Evolutionary conservation across 1,140 invertebrate genomes (phyloP).

Genomic region (Zaprionus tsacasi): DNA sequence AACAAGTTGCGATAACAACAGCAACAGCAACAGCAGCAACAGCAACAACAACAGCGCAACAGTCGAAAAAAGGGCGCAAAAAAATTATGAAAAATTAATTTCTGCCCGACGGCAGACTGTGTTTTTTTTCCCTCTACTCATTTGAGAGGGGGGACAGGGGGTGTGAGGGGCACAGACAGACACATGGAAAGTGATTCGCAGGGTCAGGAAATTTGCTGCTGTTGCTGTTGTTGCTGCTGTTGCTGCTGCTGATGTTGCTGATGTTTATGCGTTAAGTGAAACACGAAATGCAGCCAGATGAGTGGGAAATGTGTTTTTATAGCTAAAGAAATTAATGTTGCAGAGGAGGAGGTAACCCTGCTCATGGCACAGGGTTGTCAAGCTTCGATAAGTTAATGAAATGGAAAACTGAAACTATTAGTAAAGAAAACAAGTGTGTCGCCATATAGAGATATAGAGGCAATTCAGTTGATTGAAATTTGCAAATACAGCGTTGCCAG

Average conservation of each 20-base stretch:
- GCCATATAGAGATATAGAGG: no score
- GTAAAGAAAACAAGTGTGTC: background rate
- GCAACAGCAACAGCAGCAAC: slow-evolving; percentile 48
- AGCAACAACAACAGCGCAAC: slow-evolving; percentile 28
- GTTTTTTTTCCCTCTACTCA: slow-evolving; percentile 37
- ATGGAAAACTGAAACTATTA: background rate
- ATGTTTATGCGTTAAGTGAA: slow-evolving; percentile 41
- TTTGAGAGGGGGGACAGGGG: background rate
- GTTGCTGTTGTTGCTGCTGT: background rate
- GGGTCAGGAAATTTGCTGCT: slow-evolving; percentile 47
- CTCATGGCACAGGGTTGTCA: background rate
- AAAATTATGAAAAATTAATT: slow-evolving; percentile 83
- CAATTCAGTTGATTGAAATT: background rate
- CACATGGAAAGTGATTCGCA: slow-evolving; percentile 69
- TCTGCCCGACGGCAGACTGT: slow-evolving; percentile 74
- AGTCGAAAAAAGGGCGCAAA: slow-evolving; percentile 68
- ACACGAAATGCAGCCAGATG: slow-evolving; percentile 45
- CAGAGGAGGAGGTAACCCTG: background rate
- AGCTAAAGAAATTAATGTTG: slow-evolving; percentile 11
- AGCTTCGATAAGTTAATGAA: background rate
- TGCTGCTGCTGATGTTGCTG: background rate
- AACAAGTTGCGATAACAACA: slow-evolving; percentile 79
- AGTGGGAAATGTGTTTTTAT: slow-evolving; percentile 37
- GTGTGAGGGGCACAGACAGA: slow-evolving; percentile 51
- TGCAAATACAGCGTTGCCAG: background rate